A percentile compares a stretch with the other conserved stretches of the same genome.
Evolutionary conservation across 35 echinoderm and acorn worm genomes (phyloP).

Genomic region (Acanthaster planci): DNA sequence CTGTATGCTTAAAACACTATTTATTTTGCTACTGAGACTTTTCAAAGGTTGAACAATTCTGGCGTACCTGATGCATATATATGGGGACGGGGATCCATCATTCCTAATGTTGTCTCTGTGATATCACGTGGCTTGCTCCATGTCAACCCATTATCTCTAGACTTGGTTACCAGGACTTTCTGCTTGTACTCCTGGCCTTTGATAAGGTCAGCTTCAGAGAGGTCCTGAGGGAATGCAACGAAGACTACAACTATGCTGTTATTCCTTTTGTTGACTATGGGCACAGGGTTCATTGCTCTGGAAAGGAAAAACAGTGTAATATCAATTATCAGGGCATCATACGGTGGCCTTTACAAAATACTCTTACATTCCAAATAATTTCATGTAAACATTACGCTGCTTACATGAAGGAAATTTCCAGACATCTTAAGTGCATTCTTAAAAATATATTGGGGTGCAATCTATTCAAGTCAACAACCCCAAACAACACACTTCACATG

Average conservation of each 20-base stretch:
- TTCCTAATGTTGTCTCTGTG: slow-evolving; percentile 56
- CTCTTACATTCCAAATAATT: not conserved
- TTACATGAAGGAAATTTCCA: not conserved
- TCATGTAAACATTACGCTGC: not conserved
- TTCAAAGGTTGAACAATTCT: too few species aligned
- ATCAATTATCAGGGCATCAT: not conserved
- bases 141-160: slow-evolving; percentile 59
- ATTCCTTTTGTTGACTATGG: slow-evolving; percentile 63
- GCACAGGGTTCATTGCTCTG: slow-evolving; percentile 84
- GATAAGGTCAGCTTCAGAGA: slow-evolving; percentile 67
- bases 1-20: too few species aligned
- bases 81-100: slow-evolving; percentile 47
- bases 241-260: slow-evolving; percentile 57
- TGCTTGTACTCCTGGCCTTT: slow-evolving; percentile 56
- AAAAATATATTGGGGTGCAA: too few species aligned
- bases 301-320: slow-evolving; percentile 4
- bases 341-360: not conserved
- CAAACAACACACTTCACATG: too few species aligned
- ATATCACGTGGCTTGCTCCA: slow-evolving; percentile 60
- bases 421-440: too few species aligned
- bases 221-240: slow-evolving; percentile 55
- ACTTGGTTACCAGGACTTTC: slow-evolving; percentile 65
- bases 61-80: slow-evolving; percentile 77
- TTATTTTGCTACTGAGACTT: too few species aligned
- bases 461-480: too few species aligned